phyloP scores from a whole-genome alignment of 2,888 invertebrate species.

The Protonemura montana region DNA sequence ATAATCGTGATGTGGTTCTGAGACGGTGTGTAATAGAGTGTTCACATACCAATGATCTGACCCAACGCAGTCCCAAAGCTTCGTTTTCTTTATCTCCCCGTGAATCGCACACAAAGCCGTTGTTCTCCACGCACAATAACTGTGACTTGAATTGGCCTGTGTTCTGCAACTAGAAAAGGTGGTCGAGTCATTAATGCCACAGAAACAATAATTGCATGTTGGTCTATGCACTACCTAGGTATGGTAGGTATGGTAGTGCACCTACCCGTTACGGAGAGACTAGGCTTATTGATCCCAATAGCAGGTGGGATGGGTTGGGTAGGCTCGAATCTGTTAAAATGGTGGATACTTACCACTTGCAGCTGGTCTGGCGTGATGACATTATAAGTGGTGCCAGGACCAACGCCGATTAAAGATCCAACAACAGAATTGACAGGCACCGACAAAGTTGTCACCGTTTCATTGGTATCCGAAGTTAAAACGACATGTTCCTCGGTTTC shows the following conservation, averaged over 20 bases:
- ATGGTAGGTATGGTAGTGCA: too few relatives aligned
- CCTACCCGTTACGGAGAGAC: neutral
- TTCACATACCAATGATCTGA: neutral
- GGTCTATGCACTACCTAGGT: neutral
- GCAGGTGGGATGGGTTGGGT: conserved; percentile 21
- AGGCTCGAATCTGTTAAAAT: neutral
- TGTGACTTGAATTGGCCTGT: conserved; percentile 73
- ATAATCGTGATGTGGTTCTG: neutral
- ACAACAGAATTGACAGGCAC: conserved; percentile 65
- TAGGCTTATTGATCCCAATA: conserved; percentile 21
- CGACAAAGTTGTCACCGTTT: conserved; percentile 59
- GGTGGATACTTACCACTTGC: conserved; percentile 59
- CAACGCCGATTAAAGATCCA: conserved; percentile 74
- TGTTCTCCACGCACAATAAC: conserved; percentile 86
- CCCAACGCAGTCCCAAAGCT: conserved; percentile 34
- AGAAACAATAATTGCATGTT: neutral
- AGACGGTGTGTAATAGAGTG: neutral
- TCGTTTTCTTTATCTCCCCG: conserved; percentile 62
- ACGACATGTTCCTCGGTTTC: conserved; percentile 59
- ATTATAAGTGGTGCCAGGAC: conserved; percentile 80
- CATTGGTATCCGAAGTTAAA: conserved; percentile 54
- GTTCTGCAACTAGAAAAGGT: conserved; percentile 57
- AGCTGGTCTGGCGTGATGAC: conserved; percentile 85
- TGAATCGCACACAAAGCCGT: conserved; percentile 74
- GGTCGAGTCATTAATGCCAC: too few relatives aligned